A percentile compares a stretch with the other conserved stretches of the same genome.
phyloP scores from a whole-genome alignment of 1,140 invertebrate genomes.

The Drosophila hydei region DNA sequence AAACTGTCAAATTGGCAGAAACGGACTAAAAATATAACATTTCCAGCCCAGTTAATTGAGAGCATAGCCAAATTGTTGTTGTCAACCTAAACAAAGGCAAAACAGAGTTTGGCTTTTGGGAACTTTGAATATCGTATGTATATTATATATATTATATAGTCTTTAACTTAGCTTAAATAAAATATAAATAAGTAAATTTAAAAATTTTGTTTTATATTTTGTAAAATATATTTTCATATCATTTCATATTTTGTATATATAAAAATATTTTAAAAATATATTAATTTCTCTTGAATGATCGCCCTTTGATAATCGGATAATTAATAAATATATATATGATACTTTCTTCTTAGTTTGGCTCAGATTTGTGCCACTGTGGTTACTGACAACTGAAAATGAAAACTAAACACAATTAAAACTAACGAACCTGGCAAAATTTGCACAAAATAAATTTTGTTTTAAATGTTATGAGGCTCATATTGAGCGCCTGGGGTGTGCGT shows the following conservation, averaged over 20 bases:
- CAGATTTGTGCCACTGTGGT: constrained; percentile 19
- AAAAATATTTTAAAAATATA: too few species aligned
- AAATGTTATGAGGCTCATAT: constrained; percentile 76
- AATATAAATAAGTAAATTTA: too few species aligned
- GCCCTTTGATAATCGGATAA: too few species aligned
- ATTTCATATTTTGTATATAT: too few species aligned
- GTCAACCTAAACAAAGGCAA: constrained; percentile 32
- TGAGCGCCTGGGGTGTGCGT: constrained; percentile 14
- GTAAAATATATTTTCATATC: too few species aligned
- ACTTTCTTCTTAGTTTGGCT: too few species aligned
- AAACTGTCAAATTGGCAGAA: constrained; percentile 70
- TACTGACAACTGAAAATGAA: constrained; percentile 56
- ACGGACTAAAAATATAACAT: constrained; percentile 26
- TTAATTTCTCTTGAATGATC: too few species aligned
- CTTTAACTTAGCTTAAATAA: too few species aligned
- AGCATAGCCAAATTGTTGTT: constrained; percentile 43
- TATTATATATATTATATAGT: too few species aligned
- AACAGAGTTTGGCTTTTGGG: neutral
- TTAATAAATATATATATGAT: too few species aligned
- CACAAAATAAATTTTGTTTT: constrained; percentile 78
- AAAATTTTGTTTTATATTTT: too few species aligned
- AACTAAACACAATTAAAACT: constrained; percentile 80
- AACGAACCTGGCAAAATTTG: constrained; percentile 78
- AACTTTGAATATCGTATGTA: too few species aligned
- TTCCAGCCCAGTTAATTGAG: constrained; percentile 58